Evolutionary conservation across 2,797 vertebrate species (phyloP).

Genomic region (Triplophysa bombifrons): DNA sequence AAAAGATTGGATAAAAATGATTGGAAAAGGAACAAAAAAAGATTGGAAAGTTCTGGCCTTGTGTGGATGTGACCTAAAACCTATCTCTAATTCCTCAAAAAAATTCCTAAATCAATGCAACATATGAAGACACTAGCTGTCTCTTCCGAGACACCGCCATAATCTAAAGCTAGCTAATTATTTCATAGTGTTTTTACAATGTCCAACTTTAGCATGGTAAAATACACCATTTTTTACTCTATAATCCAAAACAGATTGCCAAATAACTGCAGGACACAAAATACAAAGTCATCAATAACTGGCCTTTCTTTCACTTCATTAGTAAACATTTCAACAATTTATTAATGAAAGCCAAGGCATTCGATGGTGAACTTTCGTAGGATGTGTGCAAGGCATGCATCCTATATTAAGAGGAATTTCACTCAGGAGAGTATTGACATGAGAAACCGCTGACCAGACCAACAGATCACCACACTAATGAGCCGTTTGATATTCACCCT

Average conservation of each 20-base stretch:
- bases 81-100: too few relatives aligned
- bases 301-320: constrained; percentile 69
- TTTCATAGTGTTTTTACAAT: background rate
- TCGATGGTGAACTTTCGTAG: constrained; percentile 40
- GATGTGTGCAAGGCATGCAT: background rate
- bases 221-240: background rate
- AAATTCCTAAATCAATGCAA: background rate
- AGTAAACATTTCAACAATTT: constrained; percentile 73
- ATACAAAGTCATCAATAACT: constrained; percentile 70
- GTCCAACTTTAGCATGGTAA: background rate
- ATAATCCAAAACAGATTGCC: background rate
- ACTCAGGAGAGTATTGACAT: constrained; percentile 45
- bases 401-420: constrained; percentile 69
- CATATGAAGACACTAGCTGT: background rate
- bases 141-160: background rate
- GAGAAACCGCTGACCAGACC: constrained; percentile 8
- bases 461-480: constrained; percentile 14
- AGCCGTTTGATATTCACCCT: background rate
- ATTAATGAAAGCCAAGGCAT: constrained; percentile 65
- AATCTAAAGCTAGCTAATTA: background rate
- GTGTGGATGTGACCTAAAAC: background rate
- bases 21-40: too few relatives aligned
- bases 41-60: too few relatives aligned
- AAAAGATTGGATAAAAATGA: too few relatives aligned
- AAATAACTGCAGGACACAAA: constrained; percentile 29